Evolutionary conservation across 2,113 vertebrate species (phyloP).

Genomic region (Mustelus asterias): DNA sequence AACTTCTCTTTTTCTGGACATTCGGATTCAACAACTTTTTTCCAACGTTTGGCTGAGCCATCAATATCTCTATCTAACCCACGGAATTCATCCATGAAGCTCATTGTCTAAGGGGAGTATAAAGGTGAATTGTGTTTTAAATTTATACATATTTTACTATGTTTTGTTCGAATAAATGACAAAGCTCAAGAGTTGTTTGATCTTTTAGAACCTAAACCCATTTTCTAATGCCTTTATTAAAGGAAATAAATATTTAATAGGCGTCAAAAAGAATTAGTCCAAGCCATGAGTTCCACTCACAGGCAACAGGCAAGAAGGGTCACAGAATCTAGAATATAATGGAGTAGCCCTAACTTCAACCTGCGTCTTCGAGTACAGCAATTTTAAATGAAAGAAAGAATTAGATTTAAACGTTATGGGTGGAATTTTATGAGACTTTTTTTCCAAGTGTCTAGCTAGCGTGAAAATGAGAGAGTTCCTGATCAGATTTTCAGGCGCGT

Average conservation of each 20-base stretch:
- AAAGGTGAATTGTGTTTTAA: neutral
- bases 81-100: slow-evolving; percentile 64
- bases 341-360: neutral
- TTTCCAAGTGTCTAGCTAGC: too few relatives aligned
- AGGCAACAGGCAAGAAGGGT: too few relatives aligned
- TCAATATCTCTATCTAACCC: slow-evolving; percentile 63
- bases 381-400: neutral
- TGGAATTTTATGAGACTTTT: too few relatives aligned
- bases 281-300: neutral
- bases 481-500: too few relatives aligned
- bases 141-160: neutral
- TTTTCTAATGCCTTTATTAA: neutral
- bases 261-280: neutral
- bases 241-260: neutral
- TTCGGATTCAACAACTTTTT: slow-evolving; percentile 61
- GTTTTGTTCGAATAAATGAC: neutral
- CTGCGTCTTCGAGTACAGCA: neutral
- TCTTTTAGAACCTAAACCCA: neutral
- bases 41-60: slow-evolving; percentile 61
- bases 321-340: neutral
- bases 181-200: neutral
- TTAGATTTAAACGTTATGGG: neutral
- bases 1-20: slow-evolving; percentile 65
- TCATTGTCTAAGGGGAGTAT: slow-evolving; percentile 49
- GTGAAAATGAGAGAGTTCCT: too few relatives aligned